phyloP scores from a whole-genome alignment of 2,888 invertebrate species.

The Xanthia togata region DNA sequence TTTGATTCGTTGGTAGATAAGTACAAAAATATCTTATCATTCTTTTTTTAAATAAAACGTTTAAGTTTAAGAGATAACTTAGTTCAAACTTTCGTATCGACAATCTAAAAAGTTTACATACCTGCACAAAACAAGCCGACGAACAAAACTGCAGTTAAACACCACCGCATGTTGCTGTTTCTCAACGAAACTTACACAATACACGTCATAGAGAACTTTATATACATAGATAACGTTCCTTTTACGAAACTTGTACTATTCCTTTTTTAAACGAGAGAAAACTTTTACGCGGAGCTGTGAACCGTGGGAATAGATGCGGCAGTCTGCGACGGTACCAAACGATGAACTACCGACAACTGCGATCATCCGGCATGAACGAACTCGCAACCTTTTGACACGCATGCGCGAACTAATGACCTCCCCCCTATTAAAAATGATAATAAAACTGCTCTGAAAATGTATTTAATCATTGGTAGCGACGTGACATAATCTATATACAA shows the following conservation, averaged over 20 bases:
- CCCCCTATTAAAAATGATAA: conserved; percentile 59
- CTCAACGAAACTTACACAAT: conserved; percentile 74
- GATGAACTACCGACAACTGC: conserved; percentile 77
- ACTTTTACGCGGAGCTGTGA: conserved; percentile 77
- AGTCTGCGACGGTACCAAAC: conserved; percentile 72
- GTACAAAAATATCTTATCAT: not conserved
- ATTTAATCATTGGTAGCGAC: conserved; percentile 30
- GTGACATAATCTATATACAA: conserved; percentile 12
- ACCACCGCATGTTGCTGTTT: conserved; percentile 81
- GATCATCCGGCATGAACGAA: conserved; percentile 69
- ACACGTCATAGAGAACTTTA: conserved; percentile 72
- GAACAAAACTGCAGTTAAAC: conserved; percentile 73
- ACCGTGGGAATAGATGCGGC: conserved; percentile 69
- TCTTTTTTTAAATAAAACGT: not conserved
- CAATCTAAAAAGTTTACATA: conserved; percentile 54
- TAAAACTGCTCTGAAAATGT: conserved; percentile 50
- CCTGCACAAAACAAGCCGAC: conserved; percentile 78
- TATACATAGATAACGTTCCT: conserved; percentile 51
- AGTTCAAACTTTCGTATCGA: conserved; percentile 14
- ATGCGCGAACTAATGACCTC: conserved; percentile 77
- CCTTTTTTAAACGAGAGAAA: conserved; percentile 59
- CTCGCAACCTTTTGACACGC: conserved; percentile 80
- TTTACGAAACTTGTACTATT: conserved; percentile 50
- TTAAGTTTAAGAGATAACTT: not conserved
- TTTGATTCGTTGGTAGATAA: not conserved